Evolutionary conservation across 1,140 invertebrate genomes (phyloP), one percentile per base, ranked within the genome.

Genomic region (Ridgeia piscesae): DNA sequence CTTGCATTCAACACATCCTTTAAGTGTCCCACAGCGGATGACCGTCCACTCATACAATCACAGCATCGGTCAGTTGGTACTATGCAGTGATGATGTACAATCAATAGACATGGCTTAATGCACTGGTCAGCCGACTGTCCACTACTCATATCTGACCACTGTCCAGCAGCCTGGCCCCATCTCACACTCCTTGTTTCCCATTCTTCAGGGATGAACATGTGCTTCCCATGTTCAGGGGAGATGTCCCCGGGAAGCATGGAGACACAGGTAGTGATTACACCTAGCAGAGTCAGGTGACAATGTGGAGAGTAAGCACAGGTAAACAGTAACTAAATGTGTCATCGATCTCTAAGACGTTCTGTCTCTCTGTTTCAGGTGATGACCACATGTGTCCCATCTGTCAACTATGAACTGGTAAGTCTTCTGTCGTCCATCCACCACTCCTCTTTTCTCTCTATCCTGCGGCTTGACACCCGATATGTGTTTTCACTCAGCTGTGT

Each of bases 321-420:
- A n/a, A n/a, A n/a, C n/a, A n/a, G n/a, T n/a, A n/a, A n/a, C n/a
- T n/a, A 14, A 27, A 77, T 31, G 27, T 77, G 58, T 77, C 11
- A 77, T 31, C 4, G 2, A 31, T 77, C 58, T 6, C 89, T 90
- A 34, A 90, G 89, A 34, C 35, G 33, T 90, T 33, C 34, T 90
- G 33, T 33, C 35, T 90, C 34, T 90, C 9, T 90, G 89, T 90
- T 90, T 17, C n/a, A 90, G 89, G 89, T 90, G 33, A 90, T 90
- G 89, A 90, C 89, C 33, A 14, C 89, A 90, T 90, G 89, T 90
- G 89, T 90, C 8, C 89, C 89, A 17, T 35, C 89, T 90, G 89
- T 90, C 89, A 90, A 90, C 35, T 90, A 90, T 90, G 89, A 90
- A 90, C 35, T 90, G 89, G 89, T 90, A 90, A 90, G 89, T 90